Percentiles rank a stretch among this genome's conserved stretches.
phyloP scores from a whole-genome alignment of 2,797 vertebrate species.

The Gobio occitaniae region DNA sequence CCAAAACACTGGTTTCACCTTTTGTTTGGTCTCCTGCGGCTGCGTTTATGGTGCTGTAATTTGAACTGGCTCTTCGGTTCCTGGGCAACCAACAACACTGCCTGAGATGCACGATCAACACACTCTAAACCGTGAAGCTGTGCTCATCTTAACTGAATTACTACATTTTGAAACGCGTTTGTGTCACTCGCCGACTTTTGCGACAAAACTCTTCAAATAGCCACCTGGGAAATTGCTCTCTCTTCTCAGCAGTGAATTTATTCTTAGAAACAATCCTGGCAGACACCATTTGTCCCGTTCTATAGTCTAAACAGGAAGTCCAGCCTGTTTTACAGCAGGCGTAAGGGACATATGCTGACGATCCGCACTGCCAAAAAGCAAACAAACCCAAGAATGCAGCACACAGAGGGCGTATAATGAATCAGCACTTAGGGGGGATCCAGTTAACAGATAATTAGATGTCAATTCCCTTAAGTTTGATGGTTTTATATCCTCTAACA shows the following conservation, averaged over 20 bases:
- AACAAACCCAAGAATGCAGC: background rate
- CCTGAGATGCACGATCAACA: slow-evolving; percentile 9
- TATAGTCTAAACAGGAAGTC: slow-evolving; percentile 28
- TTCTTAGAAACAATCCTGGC: background rate
- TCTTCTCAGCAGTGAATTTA: background rate
- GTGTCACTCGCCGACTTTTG: background rate
- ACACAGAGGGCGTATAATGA: slow-evolving; percentile 1
- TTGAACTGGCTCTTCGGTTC: slow-evolving; percentile 45
- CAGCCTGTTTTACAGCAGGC: slow-evolving; percentile 17
- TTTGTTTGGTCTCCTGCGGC: slow-evolving; percentile 51
- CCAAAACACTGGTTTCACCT: slow-evolving; percentile 40
- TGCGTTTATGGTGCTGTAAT: slow-evolving; percentile 53
- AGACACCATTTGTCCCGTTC: slow-evolving; percentile 20
- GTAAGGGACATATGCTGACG: background rate
- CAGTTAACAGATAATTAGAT: slow-evolving; percentile 27
- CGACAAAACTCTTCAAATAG: background rate
- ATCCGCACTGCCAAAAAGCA: slow-evolving; percentile 19
- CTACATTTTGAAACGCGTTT: background rate
- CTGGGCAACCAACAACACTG: slow-evolving; percentile 50
- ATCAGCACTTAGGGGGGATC: slow-evolving; percentile 22
- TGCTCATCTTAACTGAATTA: slow-evolving; percentile 6
- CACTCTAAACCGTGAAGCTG: background rate
- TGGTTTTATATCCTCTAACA: background rate
- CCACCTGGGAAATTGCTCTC: background rate
- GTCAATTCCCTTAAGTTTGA: slow-evolving; percentile 1